Evolutionary conservation across 2,888 invertebrate genomes (phyloP), one percentile per base, ranked within the genome.

Genomic region (Cataglyphis cursor): DNA sequence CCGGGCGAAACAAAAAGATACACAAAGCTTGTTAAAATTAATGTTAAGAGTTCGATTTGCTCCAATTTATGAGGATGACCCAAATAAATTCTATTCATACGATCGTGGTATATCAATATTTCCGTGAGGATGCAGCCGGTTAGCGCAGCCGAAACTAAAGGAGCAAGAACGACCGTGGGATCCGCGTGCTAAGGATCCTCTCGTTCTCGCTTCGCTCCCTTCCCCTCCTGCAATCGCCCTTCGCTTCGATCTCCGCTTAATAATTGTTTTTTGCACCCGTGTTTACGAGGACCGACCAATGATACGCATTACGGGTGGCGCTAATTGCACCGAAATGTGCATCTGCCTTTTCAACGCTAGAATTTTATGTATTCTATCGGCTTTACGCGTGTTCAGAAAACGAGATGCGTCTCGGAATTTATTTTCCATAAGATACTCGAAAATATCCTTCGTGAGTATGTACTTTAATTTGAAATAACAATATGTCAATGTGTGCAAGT

Each of bases 301-400:
- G 91, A 90, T 91, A 92, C 90, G 91, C 90, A 89, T 91, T 91
- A 90, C 83, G 85, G 85, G 88, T 91, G 85, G 86, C 85, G 86
- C 68, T 87, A 90, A 86, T 90, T 89, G 90, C 88, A 72, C 83
- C 41, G 68, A 18, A 61, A 41, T 48, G 57, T 21, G 57, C 74
- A 70, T 81, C 85, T 81, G 78, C 70, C 82, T 61, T n/a, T 54
- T 76, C 41, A n/a, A 18, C 31, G 57, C 12, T 57, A 15, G n/a
- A 68, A 68, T 65, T 59, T 57, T 10, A 21, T 28, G 41, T 21
- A 66, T 15, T 12, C 6, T 31, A 24, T 35, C 24, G 9, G 9
- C 4, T 72, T 57, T 2, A 57, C 38, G 0, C 8, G 15, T 54
- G 4, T 54, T 0, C 28, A 18, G 15, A 8, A 21, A 38, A 35